Evolutionary conservation across 1,140 invertebrate genomes (phyloP).

Genomic region (Ceratina calcarata): DNA sequence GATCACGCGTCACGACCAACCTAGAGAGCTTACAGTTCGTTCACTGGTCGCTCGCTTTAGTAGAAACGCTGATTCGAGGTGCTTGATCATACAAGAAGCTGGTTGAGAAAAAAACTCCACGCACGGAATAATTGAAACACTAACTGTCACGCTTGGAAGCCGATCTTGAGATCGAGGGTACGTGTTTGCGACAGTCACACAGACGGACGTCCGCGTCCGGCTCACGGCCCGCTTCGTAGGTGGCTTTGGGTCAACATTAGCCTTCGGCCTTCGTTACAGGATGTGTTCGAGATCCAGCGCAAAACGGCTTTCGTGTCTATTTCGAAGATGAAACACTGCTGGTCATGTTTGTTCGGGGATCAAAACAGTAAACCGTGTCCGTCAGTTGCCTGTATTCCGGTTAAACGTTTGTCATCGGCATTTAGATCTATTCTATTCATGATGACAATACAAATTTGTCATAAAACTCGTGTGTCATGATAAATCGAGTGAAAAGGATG

Average conservation of each 20-base stretch:
- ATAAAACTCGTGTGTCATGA: no score
- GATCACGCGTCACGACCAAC: constrained; percentile 36
- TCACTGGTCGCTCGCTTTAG: constrained; percentile 14
- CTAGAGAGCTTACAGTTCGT: constrained; percentile 14
- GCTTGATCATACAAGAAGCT: neutral
- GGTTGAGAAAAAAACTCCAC: neutral
- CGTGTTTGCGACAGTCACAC: neutral
- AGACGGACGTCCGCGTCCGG: neutral
- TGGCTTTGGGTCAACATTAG: constrained; percentile 30
- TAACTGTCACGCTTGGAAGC: no score
- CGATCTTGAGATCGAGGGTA: neutral
- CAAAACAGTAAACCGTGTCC: constrained; percentile 4
- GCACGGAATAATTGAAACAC: no score
- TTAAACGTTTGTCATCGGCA: constrained; percentile 6
- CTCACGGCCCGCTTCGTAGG: constrained; percentile 3
- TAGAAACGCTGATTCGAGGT: constrained; percentile 5
- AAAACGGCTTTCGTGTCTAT: constrained; percentile 20
- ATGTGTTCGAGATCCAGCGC: neutral
- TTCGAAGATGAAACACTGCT: constrained; percentile 26
- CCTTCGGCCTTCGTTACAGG: neutral
- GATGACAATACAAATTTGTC: no score
- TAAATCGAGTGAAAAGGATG: no score
- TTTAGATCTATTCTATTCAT: neutral
- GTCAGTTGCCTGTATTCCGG: neutral
- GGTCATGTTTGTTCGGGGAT: constrained; percentile 24